phyloP scores from a whole-genome alignment of 1,140 invertebrate genomes.

The Microplitis mediator region DNA sequence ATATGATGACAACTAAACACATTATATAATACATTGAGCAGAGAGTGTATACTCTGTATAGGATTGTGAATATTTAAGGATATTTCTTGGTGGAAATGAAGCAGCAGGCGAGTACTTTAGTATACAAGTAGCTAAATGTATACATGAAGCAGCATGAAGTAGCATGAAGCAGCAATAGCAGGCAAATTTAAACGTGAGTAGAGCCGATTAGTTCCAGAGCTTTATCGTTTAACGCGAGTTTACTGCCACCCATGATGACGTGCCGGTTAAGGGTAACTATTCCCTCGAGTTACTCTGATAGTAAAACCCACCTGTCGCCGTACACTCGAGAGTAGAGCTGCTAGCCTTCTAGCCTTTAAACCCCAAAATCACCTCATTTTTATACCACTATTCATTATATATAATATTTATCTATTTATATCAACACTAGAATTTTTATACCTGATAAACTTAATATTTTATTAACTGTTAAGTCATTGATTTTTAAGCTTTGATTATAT shows the following conservation, averaged over 20 bases:
- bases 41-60: neutral
- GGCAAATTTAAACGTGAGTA: slow-evolving; percentile 7
- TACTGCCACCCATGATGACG: slow-evolving; percentile 35
- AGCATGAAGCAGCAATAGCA: neutral
- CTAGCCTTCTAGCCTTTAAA: neutral
- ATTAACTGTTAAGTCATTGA: too few species aligned
- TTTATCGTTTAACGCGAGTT: slow-evolving; percentile 36
- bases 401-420: too few species aligned
- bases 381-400: neutral
- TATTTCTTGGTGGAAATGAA: slow-evolving; percentile 2
- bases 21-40: neutral
- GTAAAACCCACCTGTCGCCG: slow-evolving; percentile 22
- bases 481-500: neutral
- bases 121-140: neutral
- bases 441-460: too few species aligned
- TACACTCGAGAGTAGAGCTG: neutral
- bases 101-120: neutral
- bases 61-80: slow-evolving; percentile 23
- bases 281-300: slow-evolving; percentile 22
- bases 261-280: slow-evolving; percentile 26
- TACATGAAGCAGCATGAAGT: too few species aligned
- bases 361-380: neutral
- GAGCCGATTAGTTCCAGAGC: slow-evolving; percentile 32
- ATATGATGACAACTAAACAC: too few species aligned
- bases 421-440: too few species aligned